Evolutionary conservation across 2,888 invertebrate genomes (phyloP).

Genomic region (Diaphora mendica): DNA sequence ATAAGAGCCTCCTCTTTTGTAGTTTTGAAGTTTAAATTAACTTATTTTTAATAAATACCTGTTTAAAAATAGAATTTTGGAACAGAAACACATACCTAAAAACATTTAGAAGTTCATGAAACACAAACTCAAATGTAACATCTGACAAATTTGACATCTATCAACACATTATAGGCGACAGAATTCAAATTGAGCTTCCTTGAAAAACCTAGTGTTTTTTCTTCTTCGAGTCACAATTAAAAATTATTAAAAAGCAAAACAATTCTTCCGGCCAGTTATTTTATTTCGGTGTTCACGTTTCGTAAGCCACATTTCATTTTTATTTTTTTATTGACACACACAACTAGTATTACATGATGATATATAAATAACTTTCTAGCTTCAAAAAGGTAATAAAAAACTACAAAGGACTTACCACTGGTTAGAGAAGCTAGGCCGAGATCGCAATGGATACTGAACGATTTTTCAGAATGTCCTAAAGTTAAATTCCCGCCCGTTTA

Average conservation of each 20-base stretch:
- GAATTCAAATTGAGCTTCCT: neutral
- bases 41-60: too few relatives aligned
- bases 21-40: too few relatives aligned
- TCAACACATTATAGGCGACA: neutral
- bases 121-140: too few relatives aligned
- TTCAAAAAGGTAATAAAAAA: neutral
- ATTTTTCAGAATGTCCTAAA: constrained; percentile 47
- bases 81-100: too few relatives aligned
- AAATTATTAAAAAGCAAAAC: neutral
- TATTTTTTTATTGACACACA: too few relatives aligned
- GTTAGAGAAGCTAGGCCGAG: constrained; percentile 60
- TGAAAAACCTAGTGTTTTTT: neutral
- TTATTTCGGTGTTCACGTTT: neutral
- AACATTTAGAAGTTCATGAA: too few relatives aligned
- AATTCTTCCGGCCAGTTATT: neutral
- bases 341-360: too few relatives aligned
- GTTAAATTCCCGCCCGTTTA: constrained; percentile 66
- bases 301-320: too few relatives aligned
- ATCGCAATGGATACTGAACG: constrained; percentile 65
- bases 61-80: neutral
- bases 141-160: neutral
- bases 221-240: too few relatives aligned
- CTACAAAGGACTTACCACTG: constrained; percentile 59
- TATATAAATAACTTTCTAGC: too few relatives aligned
- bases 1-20: too few relatives aligned